Evolutionary conservation across 2,113 vertebrate genomes (phyloP).

Genomic region (Hemiscyllium ocellatum): DNA sequence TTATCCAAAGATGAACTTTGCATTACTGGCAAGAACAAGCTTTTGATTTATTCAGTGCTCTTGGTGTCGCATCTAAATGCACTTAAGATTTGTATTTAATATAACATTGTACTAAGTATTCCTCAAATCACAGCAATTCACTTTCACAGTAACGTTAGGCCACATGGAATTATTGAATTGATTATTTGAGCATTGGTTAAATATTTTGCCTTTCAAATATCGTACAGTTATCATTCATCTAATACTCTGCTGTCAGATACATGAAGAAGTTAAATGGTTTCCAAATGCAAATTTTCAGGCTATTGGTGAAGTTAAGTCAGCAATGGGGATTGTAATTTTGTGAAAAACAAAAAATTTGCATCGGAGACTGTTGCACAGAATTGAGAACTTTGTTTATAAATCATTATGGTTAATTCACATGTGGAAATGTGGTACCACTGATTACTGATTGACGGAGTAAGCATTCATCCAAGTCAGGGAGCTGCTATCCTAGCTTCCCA

Average conservation of each 20-base stretch:
- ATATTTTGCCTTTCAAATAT: not conserved
- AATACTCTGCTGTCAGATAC: not conserved
- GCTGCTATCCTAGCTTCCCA: not conserved
- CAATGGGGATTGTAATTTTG: not conserved
- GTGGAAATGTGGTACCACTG: not conserved
- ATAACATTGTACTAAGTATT: not conserved
- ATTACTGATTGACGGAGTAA: not conserved
- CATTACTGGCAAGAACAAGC: not conserved
- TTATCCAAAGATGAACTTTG: not conserved
- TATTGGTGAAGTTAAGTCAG: not conserved
- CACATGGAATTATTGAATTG: not conserved
- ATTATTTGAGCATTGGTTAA: not conserved
- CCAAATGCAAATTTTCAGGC: not conserved
- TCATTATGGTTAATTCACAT: not conserved
- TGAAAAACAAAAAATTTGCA: not conserved
- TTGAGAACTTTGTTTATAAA: not conserved
- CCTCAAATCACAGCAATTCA: not conserved
- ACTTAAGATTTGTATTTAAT: not conserved
- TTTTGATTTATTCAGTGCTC: not conserved
- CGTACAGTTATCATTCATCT: not conserved
- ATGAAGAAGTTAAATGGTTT: not conserved
- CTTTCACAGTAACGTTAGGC: not conserved
- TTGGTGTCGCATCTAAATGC: not conserved
- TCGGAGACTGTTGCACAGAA: not conserved
- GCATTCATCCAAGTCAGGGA: not conserved